These are phyloP conservation scores for Callaeas wilsoni DNA, from an alignment of 2,113 vertebrate species.

Conservation along the genomic window DNA sequence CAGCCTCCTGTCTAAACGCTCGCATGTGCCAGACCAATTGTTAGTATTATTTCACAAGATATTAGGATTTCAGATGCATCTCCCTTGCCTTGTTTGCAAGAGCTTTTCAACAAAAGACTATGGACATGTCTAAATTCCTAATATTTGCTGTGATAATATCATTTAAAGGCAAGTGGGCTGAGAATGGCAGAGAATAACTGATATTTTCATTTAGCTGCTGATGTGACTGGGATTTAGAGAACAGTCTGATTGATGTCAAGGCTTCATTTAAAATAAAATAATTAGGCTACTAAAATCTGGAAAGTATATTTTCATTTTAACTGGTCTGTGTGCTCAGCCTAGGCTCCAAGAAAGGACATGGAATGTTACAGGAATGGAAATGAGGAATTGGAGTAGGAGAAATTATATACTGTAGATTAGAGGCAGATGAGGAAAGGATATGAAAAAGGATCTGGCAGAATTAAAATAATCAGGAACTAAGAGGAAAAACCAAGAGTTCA, in stretches of 20 bases:
- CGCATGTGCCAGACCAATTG: background rate
- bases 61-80: conserved; percentile 58
- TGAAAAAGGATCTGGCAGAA: conserved; percentile 61
- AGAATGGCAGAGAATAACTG: conserved; percentile 54
- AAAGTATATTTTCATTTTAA: conserved; percentile 72
- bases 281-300: conserved; percentile 63
- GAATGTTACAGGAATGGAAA: conserved; percentile 58
- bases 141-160: conserved; percentile 64
- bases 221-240: conserved; percentile 59
- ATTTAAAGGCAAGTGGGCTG: conserved; percentile 57
- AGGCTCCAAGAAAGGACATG: conserved; percentile 18
- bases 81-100: conserved; percentile 38
- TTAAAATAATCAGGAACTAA: conserved; percentile 72
- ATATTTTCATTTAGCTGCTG: conserved; percentile 62
- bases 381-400: conserved; percentile 27
- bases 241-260: conserved; percentile 38
- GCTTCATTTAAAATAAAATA: conserved; percentile 71
- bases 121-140: conserved; percentile 58
- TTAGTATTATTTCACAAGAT: conserved; percentile 48
- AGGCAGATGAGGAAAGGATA: conserved; percentile 52
- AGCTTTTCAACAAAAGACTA: conserved; percentile 52
- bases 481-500: conserved; percentile 67
- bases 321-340: conserved; percentile 29
- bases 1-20: background rate
- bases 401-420: conserved; percentile 63